Percentiles rank a stretch among this genome's conserved stretches.
Evolutionary conservation across 1,140 invertebrate species (phyloP).

Genomic region (Goniozus legneri): DNA sequence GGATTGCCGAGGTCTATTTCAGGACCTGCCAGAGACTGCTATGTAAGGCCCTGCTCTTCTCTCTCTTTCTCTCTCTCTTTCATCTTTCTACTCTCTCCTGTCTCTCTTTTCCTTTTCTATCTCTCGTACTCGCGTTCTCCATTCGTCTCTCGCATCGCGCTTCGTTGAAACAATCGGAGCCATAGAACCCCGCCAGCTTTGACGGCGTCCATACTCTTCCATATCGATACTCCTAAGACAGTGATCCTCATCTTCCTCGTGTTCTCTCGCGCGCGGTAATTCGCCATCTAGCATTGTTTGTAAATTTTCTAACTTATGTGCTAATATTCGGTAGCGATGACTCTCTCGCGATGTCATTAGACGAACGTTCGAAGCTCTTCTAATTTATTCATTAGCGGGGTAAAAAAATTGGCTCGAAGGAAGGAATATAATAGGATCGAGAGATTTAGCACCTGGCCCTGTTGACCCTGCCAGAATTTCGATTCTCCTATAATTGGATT

Average conservation of each 20-base stretch:
- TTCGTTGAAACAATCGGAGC: constrained; percentile 22
- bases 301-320: no score
- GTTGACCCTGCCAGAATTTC: no score
- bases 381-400: no score
- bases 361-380: no score
- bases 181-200: constrained; percentile 22
- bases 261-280: no score
- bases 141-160: constrained; percentile 25
- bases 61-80: neutral
- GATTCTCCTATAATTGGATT: no score
- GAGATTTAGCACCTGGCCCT: no score
- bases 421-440: no score
- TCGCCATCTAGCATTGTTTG: no score
- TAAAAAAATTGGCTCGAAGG: no score
- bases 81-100: constrained; percentile 1
- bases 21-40: constrained; percentile 37
- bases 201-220: constrained; percentile 17
- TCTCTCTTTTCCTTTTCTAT: constrained; percentile 3
- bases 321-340: no score
- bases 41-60: constrained; percentile 29
- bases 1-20: constrained; percentile 47
- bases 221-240: constrained; percentile 31
- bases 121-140: constrained; percentile 14
- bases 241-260: constrained; percentile 21
- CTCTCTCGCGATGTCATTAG: no score